Conservation (phyloP, 2,888 invertebrate genomes). For the Cinara cedri region DNA sequence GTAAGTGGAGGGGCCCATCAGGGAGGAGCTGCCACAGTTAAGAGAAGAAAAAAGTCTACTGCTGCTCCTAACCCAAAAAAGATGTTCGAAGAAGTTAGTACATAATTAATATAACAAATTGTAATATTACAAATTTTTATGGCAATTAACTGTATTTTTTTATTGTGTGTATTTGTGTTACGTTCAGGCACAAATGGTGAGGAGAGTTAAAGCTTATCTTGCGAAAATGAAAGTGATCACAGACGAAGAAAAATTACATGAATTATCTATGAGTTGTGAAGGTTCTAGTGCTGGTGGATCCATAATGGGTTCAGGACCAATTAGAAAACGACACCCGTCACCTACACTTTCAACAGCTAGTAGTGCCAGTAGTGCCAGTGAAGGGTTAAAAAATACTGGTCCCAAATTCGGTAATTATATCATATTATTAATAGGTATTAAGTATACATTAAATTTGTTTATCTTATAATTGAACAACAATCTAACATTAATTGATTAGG, state of each 20-base stretch:
- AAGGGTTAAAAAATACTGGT: conserved; percentile 67
- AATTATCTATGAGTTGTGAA: conserved; percentile 89
- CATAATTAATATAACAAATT: neutral
- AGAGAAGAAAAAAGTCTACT: conserved; percentile 85
- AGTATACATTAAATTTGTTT: neutral
- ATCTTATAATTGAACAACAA: neutral
- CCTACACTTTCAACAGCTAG: conserved; percentile 92
- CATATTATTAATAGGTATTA: neutral
- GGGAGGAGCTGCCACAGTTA: conserved; percentile 75
- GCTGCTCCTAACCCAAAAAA: conserved; percentile 94
- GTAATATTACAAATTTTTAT: neutral
- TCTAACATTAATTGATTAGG: conserved; percentile 65
- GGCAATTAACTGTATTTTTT: too few relatives aligned
- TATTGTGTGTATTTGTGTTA: too few relatives aligned
- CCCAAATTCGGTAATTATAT: conserved; percentile 64
- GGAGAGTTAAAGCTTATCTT: conserved; percentile 94
- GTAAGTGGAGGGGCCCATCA: conserved; percentile 70
- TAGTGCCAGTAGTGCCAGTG: conserved; percentile 86
- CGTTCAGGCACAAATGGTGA: conserved; percentile 87
- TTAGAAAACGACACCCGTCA: conserved; percentile 84
- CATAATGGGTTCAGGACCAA: conserved; percentile 66
- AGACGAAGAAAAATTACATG: conserved; percentile 88
- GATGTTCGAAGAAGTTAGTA: conserved; percentile 87
- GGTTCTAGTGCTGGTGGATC: conserved; percentile 63
- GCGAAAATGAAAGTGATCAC: conserved; percentile 89